Evolutionary conservation across 2,113 vertebrate genomes (phyloP), one percentile per base, ranked within the genome.

Genomic region (Poeciliopsis turrubarensis): DNA sequence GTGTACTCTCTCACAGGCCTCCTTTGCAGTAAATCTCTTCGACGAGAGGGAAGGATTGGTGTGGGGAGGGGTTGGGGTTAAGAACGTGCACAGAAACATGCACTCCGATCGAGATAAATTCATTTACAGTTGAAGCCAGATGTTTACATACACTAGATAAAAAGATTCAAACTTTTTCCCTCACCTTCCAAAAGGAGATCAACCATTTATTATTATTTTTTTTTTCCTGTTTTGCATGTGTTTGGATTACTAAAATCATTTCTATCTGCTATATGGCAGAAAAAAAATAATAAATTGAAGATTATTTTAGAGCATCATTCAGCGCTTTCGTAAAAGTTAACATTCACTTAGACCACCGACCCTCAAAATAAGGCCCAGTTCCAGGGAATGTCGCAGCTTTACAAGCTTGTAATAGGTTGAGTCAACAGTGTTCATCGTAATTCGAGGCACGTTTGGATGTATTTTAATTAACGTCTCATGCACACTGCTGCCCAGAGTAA

Each of bases 1-100:
- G 89, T 90, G 87, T 88, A 81, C 84, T 82, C 88, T 89, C 87
- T 88, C 88, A 87, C 89, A 88, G 84, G 72, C 75, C 86, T 90
- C 88, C 85, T 91, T 92, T 85, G 86, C 90, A 80, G 86, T 89
- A 91, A 90, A 91, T 92, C 84, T 92, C 63, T 61, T 57, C 66
- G 44, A 63, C 65, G 70, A 83, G 80, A 79, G 73, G 76, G 75
- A 81, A 75, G 77, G 66, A 76, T 31, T 6, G n/a, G 67, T 41
- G 60, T 51, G 78, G 63, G 73, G 66, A 39, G 27, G 54, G 37
- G 34, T 32, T 61, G 51, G 31, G 65, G 60, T 51, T 37, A 77
- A 26, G 73, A 69, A 81, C 22, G 64, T 87, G 84, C 69, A 13
- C 62, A 70, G 65, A 69, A 44, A 77, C 85, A 69, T 65, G 64